phyloP scores from a whole-genome alignment of 2,113 vertebrate species.

The Colossoma macropomum region DNA sequence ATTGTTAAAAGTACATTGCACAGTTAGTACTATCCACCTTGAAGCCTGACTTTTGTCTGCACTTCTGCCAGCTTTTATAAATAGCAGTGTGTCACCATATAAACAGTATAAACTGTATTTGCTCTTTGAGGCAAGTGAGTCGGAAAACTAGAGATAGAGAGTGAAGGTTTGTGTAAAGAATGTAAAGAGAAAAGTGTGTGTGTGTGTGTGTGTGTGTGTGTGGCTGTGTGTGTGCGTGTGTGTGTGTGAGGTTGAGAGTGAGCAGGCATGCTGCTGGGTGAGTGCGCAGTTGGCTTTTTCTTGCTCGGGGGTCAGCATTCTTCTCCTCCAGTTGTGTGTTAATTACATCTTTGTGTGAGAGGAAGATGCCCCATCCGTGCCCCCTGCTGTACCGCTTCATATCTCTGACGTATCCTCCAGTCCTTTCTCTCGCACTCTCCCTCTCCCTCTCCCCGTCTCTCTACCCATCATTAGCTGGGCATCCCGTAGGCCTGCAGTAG shows the following conservation, averaged over 20 bases:
- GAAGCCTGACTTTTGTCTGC: no score
- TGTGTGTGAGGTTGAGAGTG: neutral
- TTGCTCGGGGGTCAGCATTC: conserved; percentile 24
- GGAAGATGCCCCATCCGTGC: conserved; percentile 27
- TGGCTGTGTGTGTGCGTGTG: neutral
- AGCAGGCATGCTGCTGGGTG: conserved; percentile 60
- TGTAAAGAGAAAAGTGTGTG: neutral
- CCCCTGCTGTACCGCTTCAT: conserved; percentile 9
- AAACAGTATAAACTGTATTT: no score
- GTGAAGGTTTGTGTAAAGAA: no score
- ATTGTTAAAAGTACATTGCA: no score
- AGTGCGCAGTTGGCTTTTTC: conserved; percentile 2
- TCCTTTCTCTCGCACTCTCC: conserved; percentile 11
- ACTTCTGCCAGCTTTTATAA: no score
- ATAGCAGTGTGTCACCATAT: no score
- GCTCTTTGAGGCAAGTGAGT: no score
- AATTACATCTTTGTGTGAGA: conserved; percentile 49
- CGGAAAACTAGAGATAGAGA: no score
- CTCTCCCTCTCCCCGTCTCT: neutral
- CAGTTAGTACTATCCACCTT: no score
- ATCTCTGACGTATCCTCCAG: conserved; percentile 14
- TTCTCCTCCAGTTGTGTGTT: conserved; percentile 39
- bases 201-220: neutral
- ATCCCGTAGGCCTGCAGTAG: neutral
- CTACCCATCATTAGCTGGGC: conserved; percentile 15